phyloP scores from a whole-genome alignment of 2,888 invertebrate species.

The Caenorhabditis wallacei region DNA sequence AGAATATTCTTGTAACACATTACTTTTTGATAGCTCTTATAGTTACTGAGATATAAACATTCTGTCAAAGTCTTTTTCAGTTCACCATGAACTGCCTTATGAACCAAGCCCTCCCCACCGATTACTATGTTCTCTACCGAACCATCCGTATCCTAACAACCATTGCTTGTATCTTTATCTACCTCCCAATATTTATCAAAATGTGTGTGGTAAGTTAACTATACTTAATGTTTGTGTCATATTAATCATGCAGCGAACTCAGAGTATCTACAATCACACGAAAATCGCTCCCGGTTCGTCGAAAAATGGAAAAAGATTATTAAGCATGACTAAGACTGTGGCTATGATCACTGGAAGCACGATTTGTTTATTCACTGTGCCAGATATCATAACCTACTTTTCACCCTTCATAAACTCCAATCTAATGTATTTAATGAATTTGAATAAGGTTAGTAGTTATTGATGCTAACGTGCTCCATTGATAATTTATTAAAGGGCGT shows the following conservation, averaged over 20 bases:
- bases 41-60: no score
- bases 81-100: conserved; percentile 67
- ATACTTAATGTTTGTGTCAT: neutral
- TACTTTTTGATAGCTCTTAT: no score
- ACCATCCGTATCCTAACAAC: conserved; percentile 64
- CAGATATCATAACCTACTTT: conserved; percentile 66
- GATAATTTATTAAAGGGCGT: conserved; percentile 56
- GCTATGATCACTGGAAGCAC: conserved; percentile 69
- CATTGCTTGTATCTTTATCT: conserved; percentile 61
- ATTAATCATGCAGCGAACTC: conserved; percentile 38
- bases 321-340: conserved; percentile 67
- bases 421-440: conserved; percentile 71
- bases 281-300: conserved; percentile 53
- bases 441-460: conserved; percentile 67
- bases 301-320: conserved; percentile 44
- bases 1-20: no score
- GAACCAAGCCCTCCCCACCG: conserved; percentile 50
- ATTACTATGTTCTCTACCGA: conserved; percentile 60
- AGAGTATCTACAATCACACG: conserved; percentile 59
- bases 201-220: conserved; percentile 65
- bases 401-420: conserved; percentile 63
- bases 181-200: conserved; percentile 65
- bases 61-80: no score
- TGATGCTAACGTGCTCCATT: neutral
- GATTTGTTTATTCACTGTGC: conserved; percentile 67